Base-by-base conservation (phyloP, 2,113 vertebrate genomes). In the Marmota flaviventris region DNA sequence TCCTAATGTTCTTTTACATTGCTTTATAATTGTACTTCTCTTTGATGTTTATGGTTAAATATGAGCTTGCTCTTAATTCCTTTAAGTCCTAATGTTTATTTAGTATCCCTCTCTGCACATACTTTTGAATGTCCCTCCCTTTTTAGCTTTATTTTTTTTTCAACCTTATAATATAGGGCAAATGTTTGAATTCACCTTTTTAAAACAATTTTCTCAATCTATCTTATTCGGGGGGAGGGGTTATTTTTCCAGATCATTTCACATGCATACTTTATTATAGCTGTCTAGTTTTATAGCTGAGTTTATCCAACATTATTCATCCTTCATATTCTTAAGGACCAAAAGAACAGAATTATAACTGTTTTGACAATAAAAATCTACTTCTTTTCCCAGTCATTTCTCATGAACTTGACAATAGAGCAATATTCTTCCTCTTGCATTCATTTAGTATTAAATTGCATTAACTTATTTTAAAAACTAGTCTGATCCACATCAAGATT, bases 131-230 rank as follows among this genome's bases (percentile, higher is more conserved):
- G 32, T 2, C 17, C 17, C 34, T 48, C 16, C 13, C 24, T 48
- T 29, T 79, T 73, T 17, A 92, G 8, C 4, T 24, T 82, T 63
- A 34, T 58, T 91, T 91, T 79, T 5, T 39, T 78, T 81, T 58
- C 24, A 70, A 8, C 5, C 82, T 25, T 85, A 81, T n/a, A n/a
- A 70, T 70, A 37, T n/a, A 24, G 22, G 86, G 3, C 2, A 39
- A 27, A 37, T 85, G 13, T 45, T 93, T 93, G 16, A 89, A 89
- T 73, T 95, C 7, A 51, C 22, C 45, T 70, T 53, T 29, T 77
- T 93, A 63, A 63, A 63, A 61, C 25, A 63, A 25, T 92, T 70
- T 91, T 91, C 37, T 84, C 90, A 82, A 1, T 90, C 34, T 69
- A 51, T 67, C 9, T 95, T 95, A 9, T 86, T 72, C 32, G 58